Evolutionary conservation across 2,113 vertebrate genomes (phyloP).

Genomic region (Polypterus bichir): DNA sequence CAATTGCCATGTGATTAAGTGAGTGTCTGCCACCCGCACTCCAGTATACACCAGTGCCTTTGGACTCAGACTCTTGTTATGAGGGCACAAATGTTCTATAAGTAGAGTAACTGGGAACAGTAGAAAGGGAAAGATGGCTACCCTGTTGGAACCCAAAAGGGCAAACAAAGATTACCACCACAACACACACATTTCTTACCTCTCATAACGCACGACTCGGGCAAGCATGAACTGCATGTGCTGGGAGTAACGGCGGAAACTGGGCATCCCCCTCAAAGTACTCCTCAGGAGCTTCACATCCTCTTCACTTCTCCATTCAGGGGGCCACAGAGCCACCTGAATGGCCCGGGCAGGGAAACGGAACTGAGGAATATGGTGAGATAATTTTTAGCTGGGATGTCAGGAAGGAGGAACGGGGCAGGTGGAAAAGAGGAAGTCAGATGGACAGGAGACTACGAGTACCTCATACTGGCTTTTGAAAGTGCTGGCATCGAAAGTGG

Average conservation of each 20-base stretch:
- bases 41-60: too few species aligned
- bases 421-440: not conserved
- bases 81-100: too few species aligned
- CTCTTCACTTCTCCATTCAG: not conserved
- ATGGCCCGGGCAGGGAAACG: not conserved
- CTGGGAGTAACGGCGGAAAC: slow-evolving; percentile 7
- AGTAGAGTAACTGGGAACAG: too few species aligned
- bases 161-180: too few species aligned
- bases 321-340: not conserved
- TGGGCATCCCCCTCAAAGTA: slow-evolving; percentile 2
- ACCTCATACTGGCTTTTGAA: slow-evolving; percentile 22
- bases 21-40: too few species aligned
- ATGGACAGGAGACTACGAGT: not conserved
- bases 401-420: not conserved
- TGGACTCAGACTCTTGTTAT: too few species aligned
- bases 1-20: too few species aligned
- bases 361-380: not conserved
- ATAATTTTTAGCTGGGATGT: not conserved
- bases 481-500: slow-evolving; percentile 11
- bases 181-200: not conserved
- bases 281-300: slow-evolving; percentile 3
- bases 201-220: slow-evolving; percentile 8
- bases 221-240: slow-evolving; percentile 9
- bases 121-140: too few species aligned
- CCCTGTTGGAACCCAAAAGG: too few species aligned